Percentiles rank a stretch among this genome's conserved stretches.
Evolutionary conservation across 35 echinoderm and acorn worm genomes (phyloP).

Genomic region (Apostichopus japonicus): DNA sequence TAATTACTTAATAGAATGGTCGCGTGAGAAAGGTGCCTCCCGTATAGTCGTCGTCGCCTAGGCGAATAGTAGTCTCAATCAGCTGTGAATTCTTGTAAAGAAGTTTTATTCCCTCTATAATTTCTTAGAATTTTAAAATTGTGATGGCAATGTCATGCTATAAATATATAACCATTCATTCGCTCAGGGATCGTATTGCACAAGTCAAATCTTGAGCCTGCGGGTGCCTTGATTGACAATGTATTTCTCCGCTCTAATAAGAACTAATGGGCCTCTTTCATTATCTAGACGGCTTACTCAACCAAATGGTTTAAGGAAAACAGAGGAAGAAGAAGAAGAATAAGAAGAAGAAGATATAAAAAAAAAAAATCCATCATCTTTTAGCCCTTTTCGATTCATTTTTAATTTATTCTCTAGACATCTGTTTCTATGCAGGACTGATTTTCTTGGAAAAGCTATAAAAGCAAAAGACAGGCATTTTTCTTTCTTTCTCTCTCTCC

Average conservation of each 20-base stretch:
- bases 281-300: too few species aligned
- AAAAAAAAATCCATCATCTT: not conserved
- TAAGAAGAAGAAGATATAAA: not conserved
- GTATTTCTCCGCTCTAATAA: too few species aligned
- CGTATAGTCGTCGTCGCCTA: not conserved
- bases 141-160: too few species aligned
- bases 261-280: too few species aligned
- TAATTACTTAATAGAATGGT: not conserved
- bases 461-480: too few species aligned
- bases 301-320: not conserved
- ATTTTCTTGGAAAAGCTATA: not conserved
- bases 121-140: not conserved
- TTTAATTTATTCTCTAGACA: not conserved
- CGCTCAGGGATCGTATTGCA: too few species aligned
- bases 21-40: conserved; percentile 1
- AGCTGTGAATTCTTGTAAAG: not conserved
- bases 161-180: too few species aligned
- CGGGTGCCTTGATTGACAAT: too few species aligned
- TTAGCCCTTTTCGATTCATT: not conserved
- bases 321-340: not conserved
- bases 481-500: too few species aligned
- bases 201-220: too few species aligned
- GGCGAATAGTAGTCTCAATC: not conserved
- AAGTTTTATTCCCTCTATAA: too few species aligned
- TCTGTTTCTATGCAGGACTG: not conserved